phyloP scores from a whole-genome alignment of 2,113 vertebrate species.

The Chaetops frenatus region DNA sequence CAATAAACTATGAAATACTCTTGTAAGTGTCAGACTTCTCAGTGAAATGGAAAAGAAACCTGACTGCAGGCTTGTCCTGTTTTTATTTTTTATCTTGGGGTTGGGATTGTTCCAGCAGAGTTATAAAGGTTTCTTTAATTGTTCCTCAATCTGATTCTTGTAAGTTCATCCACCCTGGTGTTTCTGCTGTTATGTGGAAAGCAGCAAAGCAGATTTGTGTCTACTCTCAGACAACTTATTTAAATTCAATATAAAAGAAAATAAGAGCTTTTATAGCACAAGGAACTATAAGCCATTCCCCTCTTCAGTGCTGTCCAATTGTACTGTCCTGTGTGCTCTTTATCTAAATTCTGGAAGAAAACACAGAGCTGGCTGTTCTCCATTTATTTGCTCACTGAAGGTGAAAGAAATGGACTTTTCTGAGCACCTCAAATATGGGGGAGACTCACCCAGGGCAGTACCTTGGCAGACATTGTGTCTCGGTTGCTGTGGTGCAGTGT shows the following conservation, averaged over 20 bases:
- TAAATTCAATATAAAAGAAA: not conserved
- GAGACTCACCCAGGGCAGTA: not conserved
- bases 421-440: not conserved
- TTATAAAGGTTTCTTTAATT: not conserved
- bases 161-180: not conserved
- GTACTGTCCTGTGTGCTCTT: not conserved
- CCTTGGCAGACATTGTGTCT: not conserved
- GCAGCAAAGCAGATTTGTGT: not conserved
- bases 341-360: not conserved
- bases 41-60: slow-evolving; percentile 1
- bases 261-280: not conserved
- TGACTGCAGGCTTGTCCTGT: not conserved
- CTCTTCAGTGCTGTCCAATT: not conserved
- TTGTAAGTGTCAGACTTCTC: slow-evolving; percentile 63
- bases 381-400: not conserved
- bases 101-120: not conserved
- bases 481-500: not conserved
- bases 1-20: slow-evolving; percentile 71
- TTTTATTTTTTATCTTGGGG: not conserved
- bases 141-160: not conserved
- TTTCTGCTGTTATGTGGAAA: not conserved
- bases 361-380: not conserved
- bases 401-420: not conserved
- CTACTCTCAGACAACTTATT: not conserved
- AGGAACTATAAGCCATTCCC: not conserved